Conservation (phyloP, 37 sponge, comb jelly and placozoan genomes). For the Cliona cf. orientalis region DNA sequence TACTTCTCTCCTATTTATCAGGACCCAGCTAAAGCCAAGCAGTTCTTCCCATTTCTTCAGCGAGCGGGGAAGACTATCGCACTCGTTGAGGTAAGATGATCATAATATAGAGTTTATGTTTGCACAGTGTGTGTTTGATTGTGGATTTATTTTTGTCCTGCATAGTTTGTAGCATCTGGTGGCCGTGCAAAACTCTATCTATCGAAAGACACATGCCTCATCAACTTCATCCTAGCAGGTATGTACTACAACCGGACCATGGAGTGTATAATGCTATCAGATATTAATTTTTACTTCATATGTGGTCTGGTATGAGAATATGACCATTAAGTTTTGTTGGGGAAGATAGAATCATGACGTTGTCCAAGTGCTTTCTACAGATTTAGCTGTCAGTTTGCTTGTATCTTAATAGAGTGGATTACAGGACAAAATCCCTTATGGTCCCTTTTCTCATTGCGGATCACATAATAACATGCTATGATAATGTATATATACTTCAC, state of each 20-base stretch:
- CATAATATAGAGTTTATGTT: neutral
- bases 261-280: too few relatives aligned
- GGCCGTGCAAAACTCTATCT: slow-evolving; percentile 87
- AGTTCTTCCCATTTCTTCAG: slow-evolving; percentile 92
- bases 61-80: slow-evolving; percentile 84
- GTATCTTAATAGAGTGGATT: too few relatives aligned
- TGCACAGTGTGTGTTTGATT: neutral
- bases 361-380: too few relatives aligned
- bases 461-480: too few relatives aligned
- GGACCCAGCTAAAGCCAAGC: slow-evolving; percentile 76
- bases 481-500: too few relatives aligned
- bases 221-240: slow-evolving; percentile 94
- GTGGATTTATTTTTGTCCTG: neutral
- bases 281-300: too few relatives aligned
- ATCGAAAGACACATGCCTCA: slow-evolving; percentile 94
- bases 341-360: too few relatives aligned
- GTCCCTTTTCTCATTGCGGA: neutral
- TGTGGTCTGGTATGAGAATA: too few relatives aligned
- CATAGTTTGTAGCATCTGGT: slow-evolving; percentile 96
- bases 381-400: too few relatives aligned
- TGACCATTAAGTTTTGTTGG: too few relatives aligned
- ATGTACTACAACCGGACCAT: slow-evolving; percentile 13
- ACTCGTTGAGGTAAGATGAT: slow-evolving; percentile 82
- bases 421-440: neutral
- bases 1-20: slow-evolving; percentile 5